Evolutionary conservation across 92 coral and sea anemone genomes (phyloP), one percentile per base, ranked within the genome.

Genomic region (Paragorgia papillata): DNA sequence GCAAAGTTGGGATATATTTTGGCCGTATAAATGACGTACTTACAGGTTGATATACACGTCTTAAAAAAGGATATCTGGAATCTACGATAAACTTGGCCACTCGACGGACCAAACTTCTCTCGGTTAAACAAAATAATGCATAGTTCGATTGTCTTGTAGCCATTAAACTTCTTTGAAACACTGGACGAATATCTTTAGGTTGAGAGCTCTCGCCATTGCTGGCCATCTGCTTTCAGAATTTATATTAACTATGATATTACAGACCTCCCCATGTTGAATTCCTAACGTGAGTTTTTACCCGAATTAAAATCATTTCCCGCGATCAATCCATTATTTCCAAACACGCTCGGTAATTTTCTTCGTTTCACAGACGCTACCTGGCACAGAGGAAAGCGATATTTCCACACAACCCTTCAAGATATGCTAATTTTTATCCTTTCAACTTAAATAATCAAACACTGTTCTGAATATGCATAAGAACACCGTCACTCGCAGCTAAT

Each of bases 11-110:
- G n/a, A 3, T 60, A 29, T 39, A 62, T 9, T 19, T n/a, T 54
- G 10, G 2, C 22, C 35, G 24, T 24, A 44, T 18, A 26, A 14
- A 50, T 49, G 35, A 27, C 10, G 22, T 56, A 56, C 17, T 56
- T 10, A 29, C 57, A 44, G 46, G 29, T 15, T 17, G 27, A 57
- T 19, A 29, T 15, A n/a, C n/a, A n/a, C n/a, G 14, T 24, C 49
- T 17, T n/a, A n/a, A n/a, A 51, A 55, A 91, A 94, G 99, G 99
- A 95, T 95, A 95, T 91, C 90, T 95, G 32, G 93, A 90, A 27
- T 86, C 99, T 75, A 95, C 99, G 55, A 95, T 88, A 56, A 81
- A 79, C 30, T 81, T 89, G 9, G 97, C 92, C 30, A 88, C 77
- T n/a, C 82, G 80, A 9, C 99, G 94, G 18, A 85, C 56, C 6